Evolutionary conservation across 1,140 invertebrate species (phyloP).

Genomic region (Microvelia longipes): DNA sequence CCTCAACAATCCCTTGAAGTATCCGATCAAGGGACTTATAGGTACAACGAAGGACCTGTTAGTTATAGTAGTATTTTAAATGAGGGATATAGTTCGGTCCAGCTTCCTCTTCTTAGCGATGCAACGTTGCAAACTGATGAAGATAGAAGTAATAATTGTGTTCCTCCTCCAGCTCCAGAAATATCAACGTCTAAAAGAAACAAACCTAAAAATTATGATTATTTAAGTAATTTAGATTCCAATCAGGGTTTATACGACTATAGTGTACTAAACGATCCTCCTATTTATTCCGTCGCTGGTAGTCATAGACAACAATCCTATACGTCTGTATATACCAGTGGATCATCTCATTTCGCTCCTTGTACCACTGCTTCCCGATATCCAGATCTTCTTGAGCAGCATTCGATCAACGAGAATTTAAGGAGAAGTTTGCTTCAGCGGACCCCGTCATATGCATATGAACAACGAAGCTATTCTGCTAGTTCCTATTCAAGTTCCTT

Average conservation of each 20-base stretch:
- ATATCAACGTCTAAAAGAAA: conserved; percentile 11
- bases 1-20: background rate
- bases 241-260: conserved; percentile 6
- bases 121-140: background rate
- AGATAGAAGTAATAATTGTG: conserved; percentile 27
- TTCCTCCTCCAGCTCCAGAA: conserved; percentile 34
- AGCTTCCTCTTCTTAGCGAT: background rate
- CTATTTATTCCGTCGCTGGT: conserved; percentile 57
- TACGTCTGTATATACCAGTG: conserved; percentile 51
- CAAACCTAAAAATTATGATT: background rate
- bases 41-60: conserved; percentile 20
- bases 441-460: conserved; percentile 11
- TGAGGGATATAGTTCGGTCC: background rate
- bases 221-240: background rate
- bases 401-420: conserved; percentile 26
- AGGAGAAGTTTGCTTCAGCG: background rate
- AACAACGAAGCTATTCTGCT: conserved; percentile 15
- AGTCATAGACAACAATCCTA: conserved; percentile 48
- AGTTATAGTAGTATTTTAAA: background rate
- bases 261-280: conserved; percentile 31
- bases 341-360: conserved; percentile 38
- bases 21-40: conserved; percentile 17
- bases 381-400: conserved; percentile 50
- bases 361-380: conserved; percentile 37
- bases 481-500: conserved; percentile 10